phyloP scores from a whole-genome alignment of 1,140 invertebrate genomes.

The Stegodyphus mimosarum region DNA sequence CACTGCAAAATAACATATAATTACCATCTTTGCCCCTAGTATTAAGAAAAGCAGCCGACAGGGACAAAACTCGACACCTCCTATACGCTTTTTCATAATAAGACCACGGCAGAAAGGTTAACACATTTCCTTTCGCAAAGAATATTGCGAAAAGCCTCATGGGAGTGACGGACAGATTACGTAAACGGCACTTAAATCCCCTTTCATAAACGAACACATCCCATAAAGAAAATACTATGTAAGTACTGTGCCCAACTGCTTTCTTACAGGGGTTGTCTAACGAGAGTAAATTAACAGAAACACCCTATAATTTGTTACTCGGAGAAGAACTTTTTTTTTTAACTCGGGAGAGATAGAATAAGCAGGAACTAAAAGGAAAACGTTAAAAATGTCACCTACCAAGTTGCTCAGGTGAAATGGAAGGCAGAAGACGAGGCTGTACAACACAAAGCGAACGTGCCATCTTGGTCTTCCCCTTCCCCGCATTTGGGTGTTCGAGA shows the following conservation, averaged over 20 bases:
- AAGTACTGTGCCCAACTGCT: background rate
- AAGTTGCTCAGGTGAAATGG: constrained; percentile 24
- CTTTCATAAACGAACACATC: background rate
- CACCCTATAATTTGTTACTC: constrained; percentile 43
- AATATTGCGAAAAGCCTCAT: background rate
- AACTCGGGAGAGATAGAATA: background rate
- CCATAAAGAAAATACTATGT: background rate
- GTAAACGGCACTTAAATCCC: too few relatives aligned
- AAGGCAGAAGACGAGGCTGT: background rate
- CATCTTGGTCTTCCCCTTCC: too few relatives aligned
- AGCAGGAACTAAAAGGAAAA: background rate
- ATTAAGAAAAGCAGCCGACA: too few relatives aligned
- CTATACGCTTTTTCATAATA: too few relatives aligned
- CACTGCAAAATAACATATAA: too few relatives aligned
- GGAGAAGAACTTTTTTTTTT: background rate
- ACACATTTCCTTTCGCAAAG: too few relatives aligned
- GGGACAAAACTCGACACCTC: too few relatives aligned
- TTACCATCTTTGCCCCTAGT: too few relatives aligned
- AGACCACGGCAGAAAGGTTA: too few relatives aligned
- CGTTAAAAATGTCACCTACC: constrained; percentile 40
- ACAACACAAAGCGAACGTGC: too few relatives aligned
- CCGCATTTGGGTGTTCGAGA: too few relatives aligned
- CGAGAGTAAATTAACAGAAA: constrained; percentile 36
- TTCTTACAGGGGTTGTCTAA: constrained; percentile 12
- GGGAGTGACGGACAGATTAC: background rate